Base-by-base conservation (phyloP, 1,140 invertebrate species). In the Melanaphis sacchari region DNA sequence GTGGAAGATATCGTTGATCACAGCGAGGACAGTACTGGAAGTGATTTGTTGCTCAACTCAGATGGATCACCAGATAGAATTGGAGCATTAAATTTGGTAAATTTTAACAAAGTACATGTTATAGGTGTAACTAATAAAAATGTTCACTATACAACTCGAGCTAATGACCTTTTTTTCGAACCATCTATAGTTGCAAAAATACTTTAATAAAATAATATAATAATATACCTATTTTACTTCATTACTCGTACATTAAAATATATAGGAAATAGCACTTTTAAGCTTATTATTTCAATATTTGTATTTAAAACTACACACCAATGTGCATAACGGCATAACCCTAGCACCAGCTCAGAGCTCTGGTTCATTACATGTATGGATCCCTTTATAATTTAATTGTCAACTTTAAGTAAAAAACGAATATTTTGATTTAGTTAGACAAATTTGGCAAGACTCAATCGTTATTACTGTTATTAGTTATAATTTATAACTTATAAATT, bases 11-110 rank as follows among this genome's bases (percentile, higher is more conserved):
- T 93, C 24, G 81, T 93, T 40, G 81, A 93, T 93, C 91, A 93
- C 36, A 93, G 91, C 36, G 91, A 93, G 81, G 91, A 93, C 49
- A 93, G 91, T 85, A 85, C 91, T 41, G 91, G 91, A 85, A 93
- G 91, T 82, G 91, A 93, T 93, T 85, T 93, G 81, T 93, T 93
- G 91, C 91, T 93, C 91, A 93, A 93, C 84, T 93, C 91, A 18
- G 91, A 93, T 40, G 91, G 91, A 54, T 93, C 91, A 41, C 91
- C 91, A 26, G 91, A 93, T 38, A 93, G 91, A n/a, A 93, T n/a
- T 54, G 91, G 91, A 84, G 91, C 91, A 52, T 93, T 93, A 36
- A 93, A 93, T 41, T 93, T 93, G 91, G 91, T 93, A 93, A 93
- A 52, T 84, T 26, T 84, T 36, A 43, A 90, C 0, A 18, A 87